Evolutionary conservation across 23 tunicate species (phyloP).

Genomic region (Clavelina lepadiformis): DNA sequence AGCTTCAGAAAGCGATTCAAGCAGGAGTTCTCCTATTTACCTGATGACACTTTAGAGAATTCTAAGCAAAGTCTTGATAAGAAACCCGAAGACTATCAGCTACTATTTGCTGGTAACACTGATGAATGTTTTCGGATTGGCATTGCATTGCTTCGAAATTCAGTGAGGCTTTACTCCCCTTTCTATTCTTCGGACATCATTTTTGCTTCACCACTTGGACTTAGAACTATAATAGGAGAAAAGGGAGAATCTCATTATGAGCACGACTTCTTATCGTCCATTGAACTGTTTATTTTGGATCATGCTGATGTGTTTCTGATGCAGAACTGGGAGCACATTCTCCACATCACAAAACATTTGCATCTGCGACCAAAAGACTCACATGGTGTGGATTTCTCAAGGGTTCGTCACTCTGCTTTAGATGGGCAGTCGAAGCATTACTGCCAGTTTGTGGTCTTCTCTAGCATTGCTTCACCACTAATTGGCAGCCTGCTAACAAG

Average conservation of each 20-base stretch:
- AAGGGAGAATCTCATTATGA: conserved; percentile 78
- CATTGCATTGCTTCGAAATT: conserved; percentile 27
- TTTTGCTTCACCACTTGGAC: conserved; percentile 86
- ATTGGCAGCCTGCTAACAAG: conserved; percentile 53
- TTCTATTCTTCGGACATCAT: conserved; percentile 91
- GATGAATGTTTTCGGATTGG: conserved; percentile 90
- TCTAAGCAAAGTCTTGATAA: not conserved
- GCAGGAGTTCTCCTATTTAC: conserved; percentile 41
- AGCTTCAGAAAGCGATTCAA: conserved; percentile 63
- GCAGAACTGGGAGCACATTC: conserved; percentile 94
- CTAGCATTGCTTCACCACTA: conserved; percentile 32
- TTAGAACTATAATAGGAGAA: conserved; percentile 77
- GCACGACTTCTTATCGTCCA: conserved; percentile 77
- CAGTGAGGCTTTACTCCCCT: conserved; percentile 64
- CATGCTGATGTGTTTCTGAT: conserved; percentile 74
- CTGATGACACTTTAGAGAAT: not conserved
- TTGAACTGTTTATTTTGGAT: conserved; percentile 79
- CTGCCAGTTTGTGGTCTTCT: conserved; percentile 53
- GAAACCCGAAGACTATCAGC: conserved; percentile 74
- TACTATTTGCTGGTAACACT: conserved; percentile 64
- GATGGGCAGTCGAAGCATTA: conserved; percentile 74
- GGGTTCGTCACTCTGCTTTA: conserved; percentile 56
- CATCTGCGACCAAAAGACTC: conserved; percentile 65
- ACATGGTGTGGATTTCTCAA: conserved; percentile 81
- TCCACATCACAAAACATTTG: conserved; percentile 73